Evolutionary conservation across 1,140 invertebrate species (phyloP), one percentile per base, ranked within the genome.

Genomic region (Acromyrmex echinatior): DNA sequence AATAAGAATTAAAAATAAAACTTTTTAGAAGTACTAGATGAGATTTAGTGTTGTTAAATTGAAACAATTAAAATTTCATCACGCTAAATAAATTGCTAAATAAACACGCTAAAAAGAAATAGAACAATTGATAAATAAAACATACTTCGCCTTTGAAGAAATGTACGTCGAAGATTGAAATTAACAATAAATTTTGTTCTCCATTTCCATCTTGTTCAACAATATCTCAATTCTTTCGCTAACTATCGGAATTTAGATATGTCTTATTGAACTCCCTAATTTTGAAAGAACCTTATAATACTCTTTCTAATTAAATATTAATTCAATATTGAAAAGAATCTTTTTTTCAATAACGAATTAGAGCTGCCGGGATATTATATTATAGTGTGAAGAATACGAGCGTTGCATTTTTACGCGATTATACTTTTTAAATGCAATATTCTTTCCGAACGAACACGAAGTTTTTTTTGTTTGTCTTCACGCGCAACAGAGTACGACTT

Each of bases 401-500:
- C 49, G 56, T 49, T 49, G 70, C 35, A 73, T n/a, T 45, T 58
- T 58, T 25, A 39, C 7, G 12, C 12, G 58, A 18, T 14, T 49
- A 6, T 76, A 51, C 14, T 2, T 68, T 53, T 51, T 35, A 76
- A 74, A 31, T 74, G 25, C 53, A 76, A 62, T 74, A 21, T 76
- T 31, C 39, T 49, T 62, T 62, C 45, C 14, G 39, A 82, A 82
- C 18, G 25, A 79, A 80, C n/a, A 45, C 21, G 2, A 60, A 49
- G n/a, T 65, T 31, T 39, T 21, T 21, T 31, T 31, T 31, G 31
- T 31, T 62, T 76, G 2, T 60, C 60, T 56, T 81, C 21, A 31
- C 35, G 79, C 71, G 78, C 58, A 90, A 87, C 21, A 68, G 74
- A 62, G 56, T 56, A 84, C 58, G 49, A 35, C 28, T 63, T 70